A percentile compares a stretch with the other conserved stretches of the same genome.
phyloP scores from a whole-genome alignment of 30 jellyfish, hydroid and myxozoan species.

The Calvadosia cruxmelitensis region DNA sequence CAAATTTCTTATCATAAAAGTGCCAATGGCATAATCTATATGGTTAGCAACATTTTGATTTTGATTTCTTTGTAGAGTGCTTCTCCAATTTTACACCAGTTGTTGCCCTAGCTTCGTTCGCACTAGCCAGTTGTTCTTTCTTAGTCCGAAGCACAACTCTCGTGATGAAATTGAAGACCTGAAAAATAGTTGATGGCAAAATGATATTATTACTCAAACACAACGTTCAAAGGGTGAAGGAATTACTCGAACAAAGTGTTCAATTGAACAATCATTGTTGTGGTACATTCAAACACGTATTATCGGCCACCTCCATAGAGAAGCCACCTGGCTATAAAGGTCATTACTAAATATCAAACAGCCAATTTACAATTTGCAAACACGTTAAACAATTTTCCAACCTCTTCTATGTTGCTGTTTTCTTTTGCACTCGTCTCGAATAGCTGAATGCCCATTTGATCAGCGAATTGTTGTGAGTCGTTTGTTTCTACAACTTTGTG shows the following conservation, averaged over 20 bases:
- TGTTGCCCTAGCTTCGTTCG: slow-evolving; percentile 45
- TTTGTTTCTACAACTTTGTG: slow-evolving; percentile 71
- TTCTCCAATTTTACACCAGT: slow-evolving; percentile 67
- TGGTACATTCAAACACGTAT: background rate
- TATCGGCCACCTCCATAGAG: background rate
- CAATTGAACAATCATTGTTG: too few species aligned
- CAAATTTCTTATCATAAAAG: background rate
- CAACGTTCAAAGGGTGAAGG: too few species aligned
- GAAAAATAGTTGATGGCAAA: too few species aligned
- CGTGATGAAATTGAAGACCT: slow-evolving; percentile 83
- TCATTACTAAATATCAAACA: background rate
- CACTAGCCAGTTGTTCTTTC: slow-evolving; percentile 82
- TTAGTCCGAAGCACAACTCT: slow-evolving; percentile 54
- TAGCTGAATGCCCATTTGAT: slow-evolving; percentile 77
- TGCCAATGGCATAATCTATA: background rate
- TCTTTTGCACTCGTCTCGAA: slow-evolving; percentile 96
- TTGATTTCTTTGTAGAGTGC: slow-evolving; percentile 34
- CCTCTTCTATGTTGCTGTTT: slow-evolving; percentile 90
- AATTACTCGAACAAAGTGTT: too few species aligned
- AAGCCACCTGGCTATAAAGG: background rate
- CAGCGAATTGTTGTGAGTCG: slow-evolving; percentile 83
- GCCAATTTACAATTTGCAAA: background rate
- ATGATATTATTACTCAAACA: too few species aligned
- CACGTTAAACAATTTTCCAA: slow-evolving; percentile 1
- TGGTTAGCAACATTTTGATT: slow-evolving; percentile 56